Percentiles rank a stretch among this genome's conserved stretches.
Evolutionary conservation across 1,140 invertebrate species (phyloP).

Genomic region (Cryptotermes secundus): DNA sequence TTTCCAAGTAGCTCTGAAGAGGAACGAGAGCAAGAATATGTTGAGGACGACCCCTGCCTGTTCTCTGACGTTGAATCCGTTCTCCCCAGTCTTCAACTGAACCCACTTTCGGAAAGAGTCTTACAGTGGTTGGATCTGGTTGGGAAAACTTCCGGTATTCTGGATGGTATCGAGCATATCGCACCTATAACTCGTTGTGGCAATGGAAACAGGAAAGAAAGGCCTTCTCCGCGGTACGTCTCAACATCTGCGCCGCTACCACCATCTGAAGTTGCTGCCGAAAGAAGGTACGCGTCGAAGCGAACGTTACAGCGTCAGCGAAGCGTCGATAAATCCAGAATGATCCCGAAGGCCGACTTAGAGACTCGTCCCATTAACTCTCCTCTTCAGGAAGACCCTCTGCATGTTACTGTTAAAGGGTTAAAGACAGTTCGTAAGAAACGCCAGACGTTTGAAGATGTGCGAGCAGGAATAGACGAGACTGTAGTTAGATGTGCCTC

Average conservation of each 20-base stretch:
- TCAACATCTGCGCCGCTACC: neutral
- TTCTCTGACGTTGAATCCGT: neutral
- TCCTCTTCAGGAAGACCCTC: no score
- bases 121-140: constrained; percentile 61
- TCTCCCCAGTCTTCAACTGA: constrained; percentile 9
- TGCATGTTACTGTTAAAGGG: neutral
- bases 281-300: neutral
- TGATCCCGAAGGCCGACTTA: no score
- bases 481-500: neutral
- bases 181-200: neutral
- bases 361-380: no score
- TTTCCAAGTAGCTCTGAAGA: constrained; percentile 29
- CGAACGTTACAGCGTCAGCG: neutral
- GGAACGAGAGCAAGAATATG: neutral
- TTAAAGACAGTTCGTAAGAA: neutral
- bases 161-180: neutral
- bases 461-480: neutral
- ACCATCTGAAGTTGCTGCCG: constrained; percentile 13
- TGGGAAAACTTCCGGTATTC: constrained; percentile 38
- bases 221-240: constrained; percentile 34
- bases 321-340: neutral
- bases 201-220: constrained; percentile 22
- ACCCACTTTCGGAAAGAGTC: constrained; percentile 56
- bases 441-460: neutral
- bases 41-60: neutral